Evolutionary conservation across 2,113 vertebrate genomes (phyloP).

Genomic region (Lycocorax pyrrhopterus): DNA sequence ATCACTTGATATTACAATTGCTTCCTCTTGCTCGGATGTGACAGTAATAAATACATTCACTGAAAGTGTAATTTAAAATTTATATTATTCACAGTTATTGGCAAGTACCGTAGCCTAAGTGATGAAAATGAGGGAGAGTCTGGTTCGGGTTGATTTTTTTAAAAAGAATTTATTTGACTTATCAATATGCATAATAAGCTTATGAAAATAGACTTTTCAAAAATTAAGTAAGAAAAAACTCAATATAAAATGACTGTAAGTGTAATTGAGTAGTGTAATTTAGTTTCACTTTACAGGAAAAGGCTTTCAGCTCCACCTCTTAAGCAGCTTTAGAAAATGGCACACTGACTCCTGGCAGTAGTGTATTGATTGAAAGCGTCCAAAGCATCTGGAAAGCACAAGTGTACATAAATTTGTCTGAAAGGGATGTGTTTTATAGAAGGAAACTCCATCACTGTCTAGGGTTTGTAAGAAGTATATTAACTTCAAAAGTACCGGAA

Average conservation of each 20-base stretch:
- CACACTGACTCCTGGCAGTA: background rate
- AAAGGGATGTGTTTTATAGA: background rate
- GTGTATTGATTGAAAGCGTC: constrained; percentile 12
- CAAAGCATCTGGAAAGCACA: constrained; percentile 1
- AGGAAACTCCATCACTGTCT: background rate
- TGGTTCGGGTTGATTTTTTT: background rate
- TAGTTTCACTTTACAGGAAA: constrained; percentile 58
- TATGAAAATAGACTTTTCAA: constrained; percentile 32
- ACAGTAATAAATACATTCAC: constrained; percentile 36
- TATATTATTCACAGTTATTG: constrained; percentile 23
- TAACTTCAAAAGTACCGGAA: background rate
- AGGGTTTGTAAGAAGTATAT: background rate
- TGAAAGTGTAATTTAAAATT: constrained; percentile 40
- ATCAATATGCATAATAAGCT: background rate
- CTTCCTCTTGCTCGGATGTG: constrained; percentile 47
- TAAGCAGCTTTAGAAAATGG: constrained; percentile 30
- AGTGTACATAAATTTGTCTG: background rate
- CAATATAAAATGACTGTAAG: constrained; percentile 5
- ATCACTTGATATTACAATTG: constrained; percentile 25
- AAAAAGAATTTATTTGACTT: background rate
- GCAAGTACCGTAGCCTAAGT: background rate
- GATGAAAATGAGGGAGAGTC: background rate
- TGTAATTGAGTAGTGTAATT: constrained; percentile 46
- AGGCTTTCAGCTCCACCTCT: constrained; percentile 38
- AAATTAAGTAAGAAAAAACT: constrained; percentile 28